phyloP scores from a whole-genome alignment of 2,113 vertebrate genomes.

The Lanius ludovicianus region DNA sequence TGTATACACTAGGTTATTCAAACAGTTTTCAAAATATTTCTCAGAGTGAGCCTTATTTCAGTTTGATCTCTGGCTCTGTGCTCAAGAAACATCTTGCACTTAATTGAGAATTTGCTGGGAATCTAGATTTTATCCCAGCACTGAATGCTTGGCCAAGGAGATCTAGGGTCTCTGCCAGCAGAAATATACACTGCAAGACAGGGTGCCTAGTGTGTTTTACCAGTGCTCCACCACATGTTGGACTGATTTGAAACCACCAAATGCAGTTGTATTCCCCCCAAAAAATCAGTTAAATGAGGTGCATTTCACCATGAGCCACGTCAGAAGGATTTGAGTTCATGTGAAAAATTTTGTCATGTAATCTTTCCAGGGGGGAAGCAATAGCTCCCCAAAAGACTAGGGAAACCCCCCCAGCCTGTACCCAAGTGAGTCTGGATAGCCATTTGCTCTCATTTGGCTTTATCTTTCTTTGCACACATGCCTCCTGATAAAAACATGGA shows the following conservation, averaged over 20 bases:
- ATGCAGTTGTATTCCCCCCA: background rate
- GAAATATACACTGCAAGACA: constrained; percentile 43
- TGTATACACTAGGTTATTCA: constrained; percentile 57
- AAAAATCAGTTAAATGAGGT: background rate
- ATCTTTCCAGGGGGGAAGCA: background rate
- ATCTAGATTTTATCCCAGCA: constrained; percentile 6
- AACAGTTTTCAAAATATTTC: constrained; percentile 57
- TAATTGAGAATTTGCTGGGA: constrained; percentile 61
- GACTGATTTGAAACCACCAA: constrained; percentile 18
- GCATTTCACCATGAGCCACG: background rate
- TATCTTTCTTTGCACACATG: background rate
- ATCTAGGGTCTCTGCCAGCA: constrained; percentile 33
- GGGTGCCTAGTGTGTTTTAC: constrained; percentile 19
- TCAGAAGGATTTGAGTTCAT: background rate
- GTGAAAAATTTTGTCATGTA: background rate
- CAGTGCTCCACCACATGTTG: constrained; percentile 8
- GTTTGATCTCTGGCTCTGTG: constrained; percentile 34
- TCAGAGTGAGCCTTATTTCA: constrained; percentile 19
- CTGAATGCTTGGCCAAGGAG: constrained; percentile 28
- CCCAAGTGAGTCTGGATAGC: background rate
- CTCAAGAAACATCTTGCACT: constrained; percentile 53
- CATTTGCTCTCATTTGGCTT: background rate
- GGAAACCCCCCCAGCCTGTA: background rate
- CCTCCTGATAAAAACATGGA: background rate
- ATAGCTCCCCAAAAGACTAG: background rate